Evolutionary conservation across 2,888 invertebrate species (phyloP).

Genomic region (Minunthozetes semirufus): DNA sequence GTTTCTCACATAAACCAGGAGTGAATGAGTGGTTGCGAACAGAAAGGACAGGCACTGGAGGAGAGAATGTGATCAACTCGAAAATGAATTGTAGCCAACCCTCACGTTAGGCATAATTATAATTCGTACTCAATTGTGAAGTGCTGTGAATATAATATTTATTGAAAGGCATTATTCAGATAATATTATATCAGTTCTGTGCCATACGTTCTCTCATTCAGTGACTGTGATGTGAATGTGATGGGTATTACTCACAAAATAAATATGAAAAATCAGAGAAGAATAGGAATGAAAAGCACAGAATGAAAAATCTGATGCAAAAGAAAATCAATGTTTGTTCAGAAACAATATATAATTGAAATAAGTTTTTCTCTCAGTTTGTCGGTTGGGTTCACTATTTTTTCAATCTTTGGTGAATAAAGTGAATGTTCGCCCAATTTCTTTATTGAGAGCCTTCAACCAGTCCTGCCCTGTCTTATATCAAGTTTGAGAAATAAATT

Average conservation of each 20-base stretch:
- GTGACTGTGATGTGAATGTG: background rate
- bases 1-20: background rate
- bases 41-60: background rate
- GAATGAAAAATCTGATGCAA: background rate
- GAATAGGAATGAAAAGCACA: too few species aligned
- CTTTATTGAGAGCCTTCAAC: constrained; percentile 10
- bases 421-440: background rate
- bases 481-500: constrained; percentile 14
- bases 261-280: background rate
- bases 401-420: background rate
- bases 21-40: background rate
- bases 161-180: background rate
- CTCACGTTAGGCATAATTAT: constrained; percentile 3
- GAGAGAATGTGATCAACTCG: background rate
- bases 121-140: background rate
- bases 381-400: background rate
- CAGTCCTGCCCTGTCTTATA: constrained; percentile 12
- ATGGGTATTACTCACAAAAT: background rate
- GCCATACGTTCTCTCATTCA: background rate
- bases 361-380: background rate
- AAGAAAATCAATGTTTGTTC: constrained; percentile 7
- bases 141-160: background rate
- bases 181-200: background rate
- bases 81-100: background rate
- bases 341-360: background rate